Evolutionary conservation across 2,113 vertebrate genomes (phyloP).

Genomic region (Pedetes capensis): DNA sequence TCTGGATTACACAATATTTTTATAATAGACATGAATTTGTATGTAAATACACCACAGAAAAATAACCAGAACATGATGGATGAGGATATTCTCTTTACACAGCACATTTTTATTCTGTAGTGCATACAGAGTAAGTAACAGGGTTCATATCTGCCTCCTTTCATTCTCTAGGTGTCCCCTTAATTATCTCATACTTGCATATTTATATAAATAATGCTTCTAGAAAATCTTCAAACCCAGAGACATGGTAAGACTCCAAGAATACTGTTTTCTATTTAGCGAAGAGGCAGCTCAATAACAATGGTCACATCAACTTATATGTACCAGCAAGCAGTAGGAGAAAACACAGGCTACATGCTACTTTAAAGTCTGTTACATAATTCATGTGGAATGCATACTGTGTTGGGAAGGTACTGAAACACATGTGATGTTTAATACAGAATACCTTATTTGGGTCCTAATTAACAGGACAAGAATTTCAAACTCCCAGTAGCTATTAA

Average conservation of each 20-base stretch:
- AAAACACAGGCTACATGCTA: background rate
- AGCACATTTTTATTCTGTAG: background rate
- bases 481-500: background rate
- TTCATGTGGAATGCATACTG: slow-evolving; percentile 19
- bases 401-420: background rate
- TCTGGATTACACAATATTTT: background rate
- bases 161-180: background rate
- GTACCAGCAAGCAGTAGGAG: background rate
- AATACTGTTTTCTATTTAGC: background rate
- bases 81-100: background rate
- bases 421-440: background rate
- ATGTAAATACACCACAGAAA: background rate
- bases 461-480: slow-evolving; percentile 21
- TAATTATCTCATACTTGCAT: background rate
- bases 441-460: background rate
- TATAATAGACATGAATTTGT: slow-evolving; percentile 37
- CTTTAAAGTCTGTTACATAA: background rate
- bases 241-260: background rate
- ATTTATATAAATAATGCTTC: background rate
- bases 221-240: slow-evolving; percentile 11
- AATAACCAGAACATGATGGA: background rate
- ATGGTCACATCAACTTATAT: background rate
- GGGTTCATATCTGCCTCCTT: background rate
- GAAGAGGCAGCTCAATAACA: background rate
- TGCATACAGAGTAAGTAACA: background rate